Conservation (phyloP, 2,888 invertebrate genomes). For the Merodon equestris region DNA sequence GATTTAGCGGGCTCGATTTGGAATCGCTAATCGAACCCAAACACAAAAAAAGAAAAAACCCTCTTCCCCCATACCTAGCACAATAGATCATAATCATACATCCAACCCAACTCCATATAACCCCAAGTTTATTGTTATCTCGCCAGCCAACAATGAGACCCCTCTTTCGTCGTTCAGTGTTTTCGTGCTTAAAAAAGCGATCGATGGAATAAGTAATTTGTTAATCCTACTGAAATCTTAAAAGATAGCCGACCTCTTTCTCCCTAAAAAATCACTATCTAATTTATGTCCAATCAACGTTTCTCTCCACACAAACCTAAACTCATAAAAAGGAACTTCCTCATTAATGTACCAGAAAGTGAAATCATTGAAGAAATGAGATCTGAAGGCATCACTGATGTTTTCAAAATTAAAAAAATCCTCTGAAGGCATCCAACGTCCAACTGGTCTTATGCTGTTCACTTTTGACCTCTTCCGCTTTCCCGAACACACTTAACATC, state of each 20-base stretch:
- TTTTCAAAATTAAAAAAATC: constrained; percentile 1
- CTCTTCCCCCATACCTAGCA: not conserved
- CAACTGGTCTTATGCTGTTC: too few species aligned
- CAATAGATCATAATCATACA: not conserved
- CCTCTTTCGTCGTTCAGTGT: not conserved
- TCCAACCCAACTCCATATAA: not conserved
- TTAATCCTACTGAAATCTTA: not conserved
- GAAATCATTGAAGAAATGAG: not conserved
- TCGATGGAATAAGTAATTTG: not conserved
- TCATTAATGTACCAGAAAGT: not conserved
- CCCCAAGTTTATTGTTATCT: not conserved
- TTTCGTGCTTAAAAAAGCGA: not conserved
- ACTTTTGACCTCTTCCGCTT: too few species aligned
- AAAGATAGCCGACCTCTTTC: not conserved
- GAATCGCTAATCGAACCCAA: not conserved
- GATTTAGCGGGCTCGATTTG: not conserved
- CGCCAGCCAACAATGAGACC: not conserved
- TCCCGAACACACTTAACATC: not conserved
- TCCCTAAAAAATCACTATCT: not conserved
- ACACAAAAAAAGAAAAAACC: not conserved
- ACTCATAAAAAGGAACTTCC: not conserved
- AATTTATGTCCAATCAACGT: not conserved
- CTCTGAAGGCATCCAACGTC: not conserved
- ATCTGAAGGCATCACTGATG: not conserved
- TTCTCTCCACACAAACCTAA: not conserved